Evolutionary conservation across 2,797 vertebrate genomes (phyloP), one percentile per base, ranked within the genome.

Genomic region (Malurus leucopterus): DNA sequence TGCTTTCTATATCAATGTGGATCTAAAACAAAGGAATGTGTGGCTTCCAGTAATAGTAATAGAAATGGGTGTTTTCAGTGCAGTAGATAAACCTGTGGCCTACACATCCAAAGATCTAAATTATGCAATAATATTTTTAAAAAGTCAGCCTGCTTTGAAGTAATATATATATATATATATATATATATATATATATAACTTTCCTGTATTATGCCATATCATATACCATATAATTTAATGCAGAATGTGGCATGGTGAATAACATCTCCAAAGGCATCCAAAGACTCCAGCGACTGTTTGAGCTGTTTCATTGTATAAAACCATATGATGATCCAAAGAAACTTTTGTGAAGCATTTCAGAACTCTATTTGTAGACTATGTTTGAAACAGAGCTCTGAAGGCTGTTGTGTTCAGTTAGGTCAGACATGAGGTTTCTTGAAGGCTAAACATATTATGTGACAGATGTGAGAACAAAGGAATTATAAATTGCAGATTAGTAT

Each of bases 1-100:
- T 1, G 4, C 9, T 74, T 80, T 29, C 41, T 58, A 34, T 51
- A 32, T 49, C 12, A 11, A 13, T 12, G 17, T 32, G 24, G 40
- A 74, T 49, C 21, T 51, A 68, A 74, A 88, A 36, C 10, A 43
- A 71, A 58, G 23, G 13, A 63, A 3, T 16, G 15, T 30, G 24
- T 77, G 38, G 14, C 5, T 77, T 44, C 24, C 58, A 69, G 34
- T 17, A 53, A 49, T 1, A 58, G 38, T 23, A 65, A 38, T 2
- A 61, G 26, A 76, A 88, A 51, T 2, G 2, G 3, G 3, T 0
- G 10, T 3, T 49, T 63, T 47, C 30, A 40, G 49, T 8, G 0
- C 5, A 49, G 32, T 34, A 41, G 46, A 13, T 23, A 70, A 58
- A 86, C 5, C 20, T 68, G 22, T 51, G 26, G 19, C 36, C 50